Evolutionary conservation across 2,113 vertebrate genomes (phyloP), one percentile per base, ranked within the genome.

Genomic region (Paratilapia polleni): DNA sequence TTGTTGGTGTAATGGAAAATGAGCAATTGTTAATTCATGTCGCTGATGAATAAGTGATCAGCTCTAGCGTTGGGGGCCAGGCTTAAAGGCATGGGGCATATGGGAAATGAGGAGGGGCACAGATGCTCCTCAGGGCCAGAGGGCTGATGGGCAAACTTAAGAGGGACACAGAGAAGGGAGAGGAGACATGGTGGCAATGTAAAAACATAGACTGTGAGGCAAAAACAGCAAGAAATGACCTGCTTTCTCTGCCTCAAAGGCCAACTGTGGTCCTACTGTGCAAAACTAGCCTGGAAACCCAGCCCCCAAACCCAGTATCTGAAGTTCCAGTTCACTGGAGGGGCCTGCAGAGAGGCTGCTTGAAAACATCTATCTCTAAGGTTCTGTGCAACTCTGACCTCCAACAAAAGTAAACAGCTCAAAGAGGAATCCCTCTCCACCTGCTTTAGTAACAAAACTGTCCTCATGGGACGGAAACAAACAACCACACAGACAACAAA

Each of bases 51-150:
- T 94, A 91, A 94, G 85, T 94, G 84, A 95, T 94, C 73, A 60
- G 62, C 63, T 85, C 64, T 81, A 85, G 85, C 3, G 75, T 93
- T 88, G 79, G 79, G 83, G 90, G 90, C 84, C 82, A 87, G 81
- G 88, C 92, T 91, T 88, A 61, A 83, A 93, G 94, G 93, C 94
- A 93, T 6, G 41, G 87, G 92, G 84, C 94, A 95, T 95, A 94
- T 93, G 94, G 93, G 87, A 77, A 87, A 82, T 41, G 77, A 87
- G 66, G 73, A 90, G 89, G 91, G 88, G 73, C 86, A 63, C 93
- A 95, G 91, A 94, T 94, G 94, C 94, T 93, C 89, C 82, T 88
- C n/a, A 4, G 86, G 92, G 92, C 93, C 90, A 88, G 77, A 84
- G 88, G 93, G 87, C 82, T 87, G 79, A 83, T 43, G 82, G 84